Evolutionary conservation across 2,113 vertebrate species (phyloP).

Genomic region (Cochlearius cochlearius): DNA sequence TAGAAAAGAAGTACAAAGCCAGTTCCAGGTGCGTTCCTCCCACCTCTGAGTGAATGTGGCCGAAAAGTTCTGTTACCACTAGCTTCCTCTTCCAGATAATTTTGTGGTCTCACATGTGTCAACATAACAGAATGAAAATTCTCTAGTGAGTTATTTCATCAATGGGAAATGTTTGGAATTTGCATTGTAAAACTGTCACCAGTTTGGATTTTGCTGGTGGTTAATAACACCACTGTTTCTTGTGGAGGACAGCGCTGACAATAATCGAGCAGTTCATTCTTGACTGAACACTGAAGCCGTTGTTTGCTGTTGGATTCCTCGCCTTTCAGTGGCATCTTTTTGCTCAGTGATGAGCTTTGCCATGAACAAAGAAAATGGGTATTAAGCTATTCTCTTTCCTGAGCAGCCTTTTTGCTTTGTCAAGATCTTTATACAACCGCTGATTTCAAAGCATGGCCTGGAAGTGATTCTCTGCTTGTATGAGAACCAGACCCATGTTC

Average conservation of each 20-base stretch:
- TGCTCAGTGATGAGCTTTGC: background rate
- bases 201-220: slow-evolving; percentile 33
- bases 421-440: fast-evolving
- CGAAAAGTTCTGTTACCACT: background rate
- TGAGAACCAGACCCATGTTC: background rate
- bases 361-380: background rate
- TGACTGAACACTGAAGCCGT: background rate
- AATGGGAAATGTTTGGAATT: slow-evolving; percentile 51
- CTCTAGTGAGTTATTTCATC: slow-evolving; percentile 14
- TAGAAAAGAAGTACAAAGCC: background rate
- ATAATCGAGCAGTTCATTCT: background rate
- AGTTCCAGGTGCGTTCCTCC: background rate
- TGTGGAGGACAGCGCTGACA: background rate
- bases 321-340: background rate
- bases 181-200: slow-evolving; percentile 9
- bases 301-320: background rate
- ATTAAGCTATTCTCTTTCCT: background rate
- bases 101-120: background rate
- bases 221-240: slow-evolving; percentile 54
- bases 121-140: background rate
- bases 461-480: background rate
- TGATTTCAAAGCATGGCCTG: background rate
- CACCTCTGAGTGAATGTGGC: background rate
- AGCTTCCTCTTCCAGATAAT: background rate
- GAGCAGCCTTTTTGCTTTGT: background rate